A percentile compares a stretch with the other conserved stretches of the same genome.
Conservation (phyloP, 2,113 vertebrate species). For the Chloropsis hardwickii region DNA sequence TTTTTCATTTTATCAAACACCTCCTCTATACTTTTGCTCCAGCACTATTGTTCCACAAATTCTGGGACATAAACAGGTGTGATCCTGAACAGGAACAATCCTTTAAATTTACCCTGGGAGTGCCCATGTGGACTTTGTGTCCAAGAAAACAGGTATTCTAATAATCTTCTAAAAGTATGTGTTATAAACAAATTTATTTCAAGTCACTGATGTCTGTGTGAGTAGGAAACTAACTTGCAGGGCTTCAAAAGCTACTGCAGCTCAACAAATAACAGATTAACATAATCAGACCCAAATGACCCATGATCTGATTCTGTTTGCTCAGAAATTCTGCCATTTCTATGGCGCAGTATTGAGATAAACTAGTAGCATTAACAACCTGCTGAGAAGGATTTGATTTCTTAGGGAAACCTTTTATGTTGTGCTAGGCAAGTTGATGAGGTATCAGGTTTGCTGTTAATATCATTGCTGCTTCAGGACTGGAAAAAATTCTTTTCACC, state of each 20-base stretch:
- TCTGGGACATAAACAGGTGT: background rate
- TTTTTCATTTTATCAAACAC: background rate
- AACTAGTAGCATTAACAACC: background rate
- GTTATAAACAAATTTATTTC: background rate
- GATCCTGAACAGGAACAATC: background rate
- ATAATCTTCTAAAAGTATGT: background rate
- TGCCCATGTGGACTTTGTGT: rapidly evolving
- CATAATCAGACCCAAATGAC: background rate
- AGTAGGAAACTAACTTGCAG: background rate
- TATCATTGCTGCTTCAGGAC: background rate
- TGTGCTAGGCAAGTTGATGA: background rate
- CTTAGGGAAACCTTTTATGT: background rate
- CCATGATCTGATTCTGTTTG: background rate
- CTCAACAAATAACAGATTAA: background rate
- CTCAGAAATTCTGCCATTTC: background rate
- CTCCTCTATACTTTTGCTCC: background rate
- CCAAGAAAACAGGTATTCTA: background rate
- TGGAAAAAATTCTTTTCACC: background rate
- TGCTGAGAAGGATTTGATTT: background rate
- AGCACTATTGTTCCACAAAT: background rate
- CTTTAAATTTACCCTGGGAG: background rate
- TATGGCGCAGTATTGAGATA: rapidly evolving
- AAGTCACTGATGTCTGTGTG: background rate
- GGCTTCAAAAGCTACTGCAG: background rate
- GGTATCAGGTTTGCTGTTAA: background rate